Evolutionary conservation across 2,113 vertebrate species (phyloP), one percentile per base, ranked within the genome.

Genomic region (Gadus chalcogrammus): DNA sequence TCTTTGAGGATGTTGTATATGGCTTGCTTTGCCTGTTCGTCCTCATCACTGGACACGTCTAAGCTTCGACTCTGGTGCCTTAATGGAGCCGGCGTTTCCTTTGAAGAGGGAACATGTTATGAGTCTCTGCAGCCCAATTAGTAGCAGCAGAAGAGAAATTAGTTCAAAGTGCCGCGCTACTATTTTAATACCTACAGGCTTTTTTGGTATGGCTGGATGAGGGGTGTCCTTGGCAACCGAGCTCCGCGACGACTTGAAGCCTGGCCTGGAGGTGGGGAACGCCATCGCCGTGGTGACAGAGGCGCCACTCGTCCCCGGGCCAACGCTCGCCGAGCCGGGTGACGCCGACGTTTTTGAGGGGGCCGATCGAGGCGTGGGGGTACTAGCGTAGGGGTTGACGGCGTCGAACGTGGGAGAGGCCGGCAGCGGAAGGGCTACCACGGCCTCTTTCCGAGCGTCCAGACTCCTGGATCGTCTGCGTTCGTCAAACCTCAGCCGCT

Each of bases 401-500:
- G 79, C 77, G 0, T 87, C 85, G 12, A 9, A 13, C 5, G 12
- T 77, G 0, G 87, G 87, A 15, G 88, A 87, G 5, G 55, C n/a
- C 0, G 75, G 67, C 15, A 77, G 64, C 5, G 76, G 65, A 12
- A 17, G 69, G 15, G 73, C n/a, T 15, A n/a, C 68, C 16, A 67
- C 31, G 13, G 35, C 17, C 4, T 88, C 85, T 52, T 89, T 87
- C 12, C 78, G 69, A 0, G 86, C 75, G 0, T 97, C 95, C 1
- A 96, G 87, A 79, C 95, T 97, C 65, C 91, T 91, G 0, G 95
- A 96, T 1, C 95, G 89, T 27, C 86, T 92, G 61, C 84, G 84
- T 55, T 95, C 92, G 0, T 94, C 92, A 0, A 85, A 79, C 1
- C 79, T 76, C 64, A 95, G 63, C 17, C 75, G 84, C 27, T 90